Conservation (phyloP, 2,113 vertebrate genomes). For the Alexandromys fortis region DNA sequence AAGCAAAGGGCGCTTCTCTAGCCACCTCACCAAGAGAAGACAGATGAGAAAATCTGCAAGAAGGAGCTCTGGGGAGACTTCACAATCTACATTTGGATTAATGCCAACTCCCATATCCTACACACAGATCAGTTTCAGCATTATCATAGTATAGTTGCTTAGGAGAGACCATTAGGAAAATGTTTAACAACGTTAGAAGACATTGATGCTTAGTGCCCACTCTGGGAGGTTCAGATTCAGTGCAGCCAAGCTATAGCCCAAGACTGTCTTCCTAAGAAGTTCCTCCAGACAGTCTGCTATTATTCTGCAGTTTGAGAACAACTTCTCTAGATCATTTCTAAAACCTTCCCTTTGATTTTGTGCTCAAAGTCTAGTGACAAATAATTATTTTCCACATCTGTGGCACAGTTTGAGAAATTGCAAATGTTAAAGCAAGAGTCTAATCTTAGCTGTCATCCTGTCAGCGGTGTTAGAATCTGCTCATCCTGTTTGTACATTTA, state of each 20-base stretch:
- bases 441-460: neutral
- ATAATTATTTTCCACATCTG: neutral
- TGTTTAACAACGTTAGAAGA: neutral
- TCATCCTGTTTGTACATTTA: neutral
- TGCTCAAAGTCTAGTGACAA: neutral
- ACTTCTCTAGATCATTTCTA: neutral
- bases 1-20: neutral
- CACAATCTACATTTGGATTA: neutral
- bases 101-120: neutral
- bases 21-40: neutral
- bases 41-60: neutral
- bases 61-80: neutral
- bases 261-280: neutral
- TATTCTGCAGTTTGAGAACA: neutral
- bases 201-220: neutral
- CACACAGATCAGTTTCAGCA: neutral
- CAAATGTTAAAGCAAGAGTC: neutral
- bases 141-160: neutral
- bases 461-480: neutral
- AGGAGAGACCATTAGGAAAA: neutral
- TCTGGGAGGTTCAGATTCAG: neutral
- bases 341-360: conserved; percentile 5
- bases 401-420: neutral
- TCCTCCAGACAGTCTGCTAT: neutral
- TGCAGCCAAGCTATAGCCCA: neutral